These are phyloP conservation scores for Leiothrix lutea DNA, from an alignment of 2,113 vertebrate genomes.

Conservation along the genomic window DNA sequence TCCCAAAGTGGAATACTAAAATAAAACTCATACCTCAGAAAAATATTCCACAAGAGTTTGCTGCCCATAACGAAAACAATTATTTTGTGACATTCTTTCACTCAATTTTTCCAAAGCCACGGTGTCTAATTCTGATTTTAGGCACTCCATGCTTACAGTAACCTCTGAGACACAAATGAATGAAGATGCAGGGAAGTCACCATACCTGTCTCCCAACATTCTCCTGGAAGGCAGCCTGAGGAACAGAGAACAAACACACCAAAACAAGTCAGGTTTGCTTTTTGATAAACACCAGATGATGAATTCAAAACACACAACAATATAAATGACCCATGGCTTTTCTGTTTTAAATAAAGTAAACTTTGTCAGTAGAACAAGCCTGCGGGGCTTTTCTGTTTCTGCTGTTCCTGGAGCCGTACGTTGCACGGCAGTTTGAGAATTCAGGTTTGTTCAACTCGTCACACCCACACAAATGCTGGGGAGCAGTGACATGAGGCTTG, in stretches of 20 bases:
- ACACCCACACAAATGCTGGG: not conserved
- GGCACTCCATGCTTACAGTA: not conserved
- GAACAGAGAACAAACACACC: conserved; percentile 73
- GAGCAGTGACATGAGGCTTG: not conserved
- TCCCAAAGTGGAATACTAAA: not conserved
- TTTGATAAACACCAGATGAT: conserved; percentile 65
- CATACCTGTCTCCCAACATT: conserved; percentile 98
- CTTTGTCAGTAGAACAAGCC: conserved; percentile 59
- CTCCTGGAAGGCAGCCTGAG: conserved; percentile 97
- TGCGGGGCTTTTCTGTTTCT: conserved; percentile 29
- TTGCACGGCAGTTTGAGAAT: conserved; percentile 14
- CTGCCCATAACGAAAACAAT: not conserved
- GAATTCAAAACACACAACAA: conserved; percentile 62
- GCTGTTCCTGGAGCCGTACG: not conserved
- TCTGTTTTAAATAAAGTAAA: conserved; percentile 65
- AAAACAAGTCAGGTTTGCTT: conserved; percentile 69
- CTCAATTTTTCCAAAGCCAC: not conserved
- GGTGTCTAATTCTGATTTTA: not conserved
- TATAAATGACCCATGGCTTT: conserved; percentile 76
- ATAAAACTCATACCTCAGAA: not conserved
- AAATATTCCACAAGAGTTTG: not conserved
- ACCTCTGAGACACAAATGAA: conserved; percentile 47
- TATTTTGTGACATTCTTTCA: not conserved
- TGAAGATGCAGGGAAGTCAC: conserved; percentile 54
- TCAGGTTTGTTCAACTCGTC: conserved; percentile 13